Evolutionary conservation across 2,113 vertebrate genomes (phyloP), one percentile per base, ranked within the genome.

Genomic region (Amphiprion percula): DNA sequence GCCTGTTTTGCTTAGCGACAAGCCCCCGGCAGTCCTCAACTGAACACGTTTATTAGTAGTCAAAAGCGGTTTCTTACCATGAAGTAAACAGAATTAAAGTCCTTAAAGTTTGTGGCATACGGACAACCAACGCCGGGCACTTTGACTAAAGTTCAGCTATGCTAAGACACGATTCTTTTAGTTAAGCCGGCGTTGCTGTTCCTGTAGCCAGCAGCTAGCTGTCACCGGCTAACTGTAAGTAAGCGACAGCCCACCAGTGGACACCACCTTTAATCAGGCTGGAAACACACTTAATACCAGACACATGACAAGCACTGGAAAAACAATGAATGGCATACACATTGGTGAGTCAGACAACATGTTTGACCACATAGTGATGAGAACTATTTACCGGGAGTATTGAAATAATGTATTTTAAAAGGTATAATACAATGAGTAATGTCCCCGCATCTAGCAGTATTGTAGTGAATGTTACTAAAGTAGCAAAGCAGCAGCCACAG

Each of bases 51-150:
- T 30, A 54, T 56, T 10, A 60, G 52, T 21, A 41, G 56, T 1
- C 41, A 28, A 19, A 33, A 50, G 12, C 14, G n/a, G 9, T 41
- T 50, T 53, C 91, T 83, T 33, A 93, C 91, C 90, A 90, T 84
- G 60, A 85, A 90, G 74, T 67, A 37, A 58, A 61, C 23, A 21
- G 4, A 19, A 28, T 44, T 15, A 37, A 70, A 79, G 54, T 67
- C 66, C 58, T 67, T 23, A 12, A 69, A 44, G n/a, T 49, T 26
- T 67, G 23, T 47, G 16, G 44, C 64, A 74, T 44, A 1, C 17
- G 23, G 53, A 5, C 28, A 39, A 55, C 41, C 26, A 56, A 41
- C 10, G 4, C 15, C 37, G 5, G 4, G 12, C 41, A 49, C 24
- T 14, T 41, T 53, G n/a, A 47, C 41, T 62, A 10, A 60, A 64